These are phyloP conservation scores for Lutraria lutraria DNA, from an alignment of 2,888 invertebrate species.

Conservation along the genomic window DNA sequence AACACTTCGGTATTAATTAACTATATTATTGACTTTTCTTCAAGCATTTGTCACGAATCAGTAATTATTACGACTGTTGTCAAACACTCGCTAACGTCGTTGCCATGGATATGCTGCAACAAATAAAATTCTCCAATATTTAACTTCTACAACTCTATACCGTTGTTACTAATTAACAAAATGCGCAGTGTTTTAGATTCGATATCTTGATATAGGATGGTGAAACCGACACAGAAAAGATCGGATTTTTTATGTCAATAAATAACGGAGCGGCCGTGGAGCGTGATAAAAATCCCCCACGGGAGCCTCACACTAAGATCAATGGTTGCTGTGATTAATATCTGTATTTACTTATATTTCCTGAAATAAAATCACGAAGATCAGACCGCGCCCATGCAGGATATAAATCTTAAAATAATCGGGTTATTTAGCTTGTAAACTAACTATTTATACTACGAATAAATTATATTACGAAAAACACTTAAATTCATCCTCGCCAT, in stretches of 20 bases:
- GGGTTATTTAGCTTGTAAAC: too few relatives aligned
- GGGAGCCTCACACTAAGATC: neutral
- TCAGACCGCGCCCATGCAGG: neutral
- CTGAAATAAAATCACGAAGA: neutral
- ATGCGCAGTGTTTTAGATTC: neutral
- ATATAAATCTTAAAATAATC: neutral
- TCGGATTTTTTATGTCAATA: neutral
- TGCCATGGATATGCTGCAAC: neutral
- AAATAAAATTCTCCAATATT: constrained; percentile 1
- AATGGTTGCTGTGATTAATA: neutral
- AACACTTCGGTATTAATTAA: neutral
- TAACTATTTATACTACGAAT: too few relatives aligned
- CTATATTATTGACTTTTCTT: neutral
- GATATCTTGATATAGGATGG: neutral
- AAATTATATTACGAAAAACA: too few relatives aligned
- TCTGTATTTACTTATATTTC: neutral
- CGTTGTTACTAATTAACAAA: neutral
- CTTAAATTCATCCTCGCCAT: too few relatives aligned
- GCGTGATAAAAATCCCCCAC: neutral
- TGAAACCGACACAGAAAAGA: neutral
- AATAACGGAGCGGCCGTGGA: neutral
- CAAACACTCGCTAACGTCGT: neutral
- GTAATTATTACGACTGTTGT: neutral
- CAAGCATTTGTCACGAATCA: neutral
- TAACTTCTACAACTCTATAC: too few relatives aligned